Evolutionary conservation across 2,113 vertebrate genomes (phyloP), one percentile per base, ranked within the genome.

Genomic region (Scopus umbretta): DNA sequence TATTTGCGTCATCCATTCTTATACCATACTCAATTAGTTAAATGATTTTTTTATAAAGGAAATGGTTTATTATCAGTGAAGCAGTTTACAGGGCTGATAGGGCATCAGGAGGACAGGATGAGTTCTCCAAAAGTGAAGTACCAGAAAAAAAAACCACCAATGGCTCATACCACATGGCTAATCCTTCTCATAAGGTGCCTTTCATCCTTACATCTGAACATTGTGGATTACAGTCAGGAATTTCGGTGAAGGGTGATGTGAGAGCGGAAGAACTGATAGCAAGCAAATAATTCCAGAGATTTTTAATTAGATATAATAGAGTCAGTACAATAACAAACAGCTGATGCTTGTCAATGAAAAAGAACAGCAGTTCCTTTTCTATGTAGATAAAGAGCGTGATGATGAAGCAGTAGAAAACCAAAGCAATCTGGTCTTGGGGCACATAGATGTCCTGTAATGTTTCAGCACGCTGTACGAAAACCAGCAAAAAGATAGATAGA

Each of bases 301-400:
- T 93, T 98, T 97, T 58, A 97, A 94, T 96, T 36, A 92, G 63
- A 34, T 94, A 86, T 80, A 97, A 91, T 61, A 97, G 49, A 87
- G 80, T 88, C 84, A 92, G 72, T 2, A 38, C 90, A 29, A 92
- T 93, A 84, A 96, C 83, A 92, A 97, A 92, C 40, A 97, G 63
- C 85, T 97, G 96, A 62, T 97, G 84, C 94, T 97, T 97, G 80
- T 97, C 89, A 92, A 90, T 93, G 65, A 96, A 96, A 83, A 98
- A 96, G 90, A 97, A 73, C 53, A 98, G 21, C 78, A 90, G 82
- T 92, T 97, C 92, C 47, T 97, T 97, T 94, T 90, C 91, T 94
- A 74, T 90, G 32, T 96, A 95, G 80, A 84, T 96, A 59, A 94
- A n/a, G 42, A 97, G 71, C 1, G 4, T 94, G 62, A 95, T 94